Percentiles rank a stretch among this genome's conserved stretches.
phyloP scores from a whole-genome alignment of 2,888 invertebrate genomes.

The Synergus laeviventris region DNA sequence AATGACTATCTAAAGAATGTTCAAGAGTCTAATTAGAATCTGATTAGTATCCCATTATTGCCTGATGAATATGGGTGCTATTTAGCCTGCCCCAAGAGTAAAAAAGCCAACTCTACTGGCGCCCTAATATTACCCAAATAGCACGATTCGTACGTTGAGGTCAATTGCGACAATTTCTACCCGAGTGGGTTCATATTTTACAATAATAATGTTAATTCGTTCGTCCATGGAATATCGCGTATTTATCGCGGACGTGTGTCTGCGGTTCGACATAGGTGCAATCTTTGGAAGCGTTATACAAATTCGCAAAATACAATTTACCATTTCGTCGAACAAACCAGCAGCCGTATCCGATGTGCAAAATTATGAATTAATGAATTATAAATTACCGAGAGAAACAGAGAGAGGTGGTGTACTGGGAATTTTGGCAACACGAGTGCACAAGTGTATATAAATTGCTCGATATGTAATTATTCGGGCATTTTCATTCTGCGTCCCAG shows the following conservation, averaged over 20 bases:
- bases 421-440: background rate
- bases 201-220: constrained; percentile 23
- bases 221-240: background rate
- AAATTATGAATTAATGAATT: constrained; percentile 62
- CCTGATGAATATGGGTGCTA: too few relatives aligned
- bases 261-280: background rate
- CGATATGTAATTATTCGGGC: constrained; percentile 61
- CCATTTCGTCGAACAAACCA: constrained; percentile 27
- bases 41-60: too few relatives aligned
- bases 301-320: constrained; percentile 31
- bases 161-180: too few relatives aligned
- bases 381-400: constrained; percentile 56
- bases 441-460: constrained; percentile 57
- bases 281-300: constrained; percentile 1
- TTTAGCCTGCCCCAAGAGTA: too few relatives aligned
- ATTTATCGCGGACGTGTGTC: constrained; percentile 9
- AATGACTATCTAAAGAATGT: too few relatives aligned
- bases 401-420: background rate
- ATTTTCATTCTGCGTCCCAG: constrained; percentile 25
- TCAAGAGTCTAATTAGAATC: too few relatives aligned
- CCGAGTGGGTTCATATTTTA: background rate
- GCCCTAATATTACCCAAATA: too few relatives aligned
- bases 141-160: too few relatives aligned
- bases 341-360: background rate
- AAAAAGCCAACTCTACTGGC: too few relatives aligned